Evolutionary conservation across 2,888 invertebrate species (phyloP), one percentile per base, ranked within the genome.

Genomic region (Priapulus caudatus): DNA sequence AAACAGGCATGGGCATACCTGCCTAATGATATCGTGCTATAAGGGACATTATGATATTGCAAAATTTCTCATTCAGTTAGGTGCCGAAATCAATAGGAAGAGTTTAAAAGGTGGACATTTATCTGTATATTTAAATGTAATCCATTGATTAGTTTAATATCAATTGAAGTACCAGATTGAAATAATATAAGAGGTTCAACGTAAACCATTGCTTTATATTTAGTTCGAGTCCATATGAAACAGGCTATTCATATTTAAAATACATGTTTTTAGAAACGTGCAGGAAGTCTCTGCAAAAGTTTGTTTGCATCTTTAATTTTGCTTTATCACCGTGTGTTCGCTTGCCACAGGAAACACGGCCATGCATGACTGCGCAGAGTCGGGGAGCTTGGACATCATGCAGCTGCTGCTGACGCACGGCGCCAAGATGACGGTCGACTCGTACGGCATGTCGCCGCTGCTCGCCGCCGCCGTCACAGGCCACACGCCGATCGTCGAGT

Each of bases 11-110:
- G 90, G 89, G 1, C 95, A 97, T 75, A 95, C 95, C 15, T 93
- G 93, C 67, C 77, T 97, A 23, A 97, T 97, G 95, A 97, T 97
- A 56, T 89, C 93, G 47, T 93, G 92, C 73, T 95, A 90, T 74
- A 91, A 92, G 71, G 89, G 91, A 51, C 92, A 95, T 74, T 81
- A 83, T 60, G 79, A 81, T 66, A 92, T 95, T 67, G 91, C 90
- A 50, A 84, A 84, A 66, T 93, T 85, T 74, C 78, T 95, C 52
- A 77, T 95, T 5, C 79, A 82, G 16, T 74, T 87, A 46, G 86
- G 86, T 64, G 93, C 92, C 1, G 84, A 90, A 68, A 88, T 92
- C 1, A 93, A 95, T 72, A 80, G 91, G 57, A 90, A 89, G 73
- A 74, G 74, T 63, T 64, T 69, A 2, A 74, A 74, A 71, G 74